Base-by-base conservation (phyloP, 2,888 invertebrate species). In the Sepiola atlantica region DNA sequence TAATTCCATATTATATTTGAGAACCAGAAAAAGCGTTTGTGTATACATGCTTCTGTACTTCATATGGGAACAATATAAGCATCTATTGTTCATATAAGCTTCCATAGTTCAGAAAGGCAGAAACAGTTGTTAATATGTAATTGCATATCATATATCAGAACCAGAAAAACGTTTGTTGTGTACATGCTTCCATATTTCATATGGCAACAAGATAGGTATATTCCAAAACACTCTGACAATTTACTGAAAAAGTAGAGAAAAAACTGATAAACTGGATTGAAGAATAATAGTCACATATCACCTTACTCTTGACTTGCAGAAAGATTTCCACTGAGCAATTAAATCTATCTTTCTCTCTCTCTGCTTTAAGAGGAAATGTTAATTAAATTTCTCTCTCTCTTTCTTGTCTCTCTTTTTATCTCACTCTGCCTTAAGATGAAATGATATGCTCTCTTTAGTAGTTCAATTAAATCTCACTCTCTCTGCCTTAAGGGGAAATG, bases 181-280 rank as follows among this genome's bases (percentile, higher is more conserved):
- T 14, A 77, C n/a, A n/a, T 16, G n/a, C 77, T 77, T 77, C 77
- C 77, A 77, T 77, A 77, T 14, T 16, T 77, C 14, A 77, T 10
- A 16, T 32, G n/a, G 18, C 16, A 77, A 77, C n/a, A 14, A 77
- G 77, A 77, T 77, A 16, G n/a, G n/a, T 14, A 24, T 3, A 24
- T 61, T 61, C 6, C 12, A 61, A 61, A 61, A 77, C 77, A 77
- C n/a, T 16, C 77, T 77, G 77, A 16, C 77, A 77, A 77, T 77
- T 32, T 77, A 14, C 77, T 45, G 12, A 77, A 77, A 32, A n/a
- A 61, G 61, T 61, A 21, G 28, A 21, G 28, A 61, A 61, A 24
- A 61, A 61, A 61, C 61, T 61, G n/a, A n/a, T 77, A 32, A 77
- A 77, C 77, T 77, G n/a, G n/a, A n/a, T 77, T 77, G 77, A 77